phyloP scores from a whole-genome alignment of 2,797 vertebrate species.

The Phrynocephalus vlangalii region DNA sequence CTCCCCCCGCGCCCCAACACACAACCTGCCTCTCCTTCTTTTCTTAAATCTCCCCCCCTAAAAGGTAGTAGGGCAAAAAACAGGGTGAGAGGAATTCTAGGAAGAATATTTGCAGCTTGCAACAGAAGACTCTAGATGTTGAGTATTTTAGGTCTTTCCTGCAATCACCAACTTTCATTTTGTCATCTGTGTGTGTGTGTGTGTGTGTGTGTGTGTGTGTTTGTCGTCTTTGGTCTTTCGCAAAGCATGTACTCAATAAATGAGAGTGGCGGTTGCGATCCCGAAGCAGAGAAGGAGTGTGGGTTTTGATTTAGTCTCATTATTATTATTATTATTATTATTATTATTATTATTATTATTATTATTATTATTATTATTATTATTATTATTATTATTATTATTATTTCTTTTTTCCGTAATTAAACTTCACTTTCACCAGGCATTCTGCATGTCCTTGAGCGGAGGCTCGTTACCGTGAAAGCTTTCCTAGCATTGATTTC shows the following conservation, averaged over 20 bases:
- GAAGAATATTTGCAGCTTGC: too few species aligned
- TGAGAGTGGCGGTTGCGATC: not conserved
- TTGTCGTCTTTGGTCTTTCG: not conserved
- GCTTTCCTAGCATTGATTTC: constrained; percentile 89
- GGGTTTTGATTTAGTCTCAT: constrained; percentile 75
- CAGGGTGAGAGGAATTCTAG: too few species aligned
- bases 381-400: constrained; percentile 75
- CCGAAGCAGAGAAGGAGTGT: constrained; percentile 48
- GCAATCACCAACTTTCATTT: not conserved
- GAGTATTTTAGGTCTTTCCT: not conserved
- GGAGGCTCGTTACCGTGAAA: constrained; percentile 87
- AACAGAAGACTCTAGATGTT: too few species aligned
- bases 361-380: constrained; percentile 73
- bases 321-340: constrained; percentile 72
- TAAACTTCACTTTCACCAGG: constrained; percentile 79
- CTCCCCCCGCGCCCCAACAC: too few species aligned
- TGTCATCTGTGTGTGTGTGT: not conserved
- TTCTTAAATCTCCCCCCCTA: too few species aligned
- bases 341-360: constrained; percentile 73
- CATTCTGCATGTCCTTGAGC: constrained; percentile 84
- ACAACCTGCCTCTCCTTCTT: too few species aligned
- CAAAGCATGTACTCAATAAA: not conserved
- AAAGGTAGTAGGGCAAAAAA: too few species aligned
- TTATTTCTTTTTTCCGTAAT: constrained; percentile 72
- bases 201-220: not conserved